phyloP scores from a whole-genome alignment of 2,888 invertebrate species.

The Caenorhabditis sp. region DNA sequence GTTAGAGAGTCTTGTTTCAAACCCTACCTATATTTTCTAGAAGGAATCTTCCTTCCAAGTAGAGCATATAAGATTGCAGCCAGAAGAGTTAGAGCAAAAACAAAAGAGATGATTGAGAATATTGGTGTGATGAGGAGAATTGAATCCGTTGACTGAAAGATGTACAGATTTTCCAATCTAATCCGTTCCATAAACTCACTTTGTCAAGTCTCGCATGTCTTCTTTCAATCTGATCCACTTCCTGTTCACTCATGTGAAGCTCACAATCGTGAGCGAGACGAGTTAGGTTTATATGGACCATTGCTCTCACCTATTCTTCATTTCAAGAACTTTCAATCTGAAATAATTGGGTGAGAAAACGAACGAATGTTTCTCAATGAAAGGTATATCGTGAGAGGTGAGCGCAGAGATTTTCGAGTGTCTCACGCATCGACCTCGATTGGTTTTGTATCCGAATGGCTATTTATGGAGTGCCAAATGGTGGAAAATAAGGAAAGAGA shows the following conservation, averaged over 20 bases:
- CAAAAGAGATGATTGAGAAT: conserved; percentile 66
- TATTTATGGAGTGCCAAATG: conserved; percentile 39
- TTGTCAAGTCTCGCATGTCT: conserved; percentile 59
- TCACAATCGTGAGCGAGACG: conserved; percentile 61
- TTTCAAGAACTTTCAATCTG: conserved; percentile 12
- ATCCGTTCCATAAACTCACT: conserved; percentile 4
- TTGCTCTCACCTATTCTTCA: conserved; percentile 29
- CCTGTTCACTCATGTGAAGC: conserved; percentile 58
- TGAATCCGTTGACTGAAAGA: conserved; percentile 62
- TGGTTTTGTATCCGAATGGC: conserved; percentile 37
- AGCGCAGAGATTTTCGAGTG: conserved; percentile 48
- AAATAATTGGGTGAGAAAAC: background rate
- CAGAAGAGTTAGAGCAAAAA: conserved; percentile 64
- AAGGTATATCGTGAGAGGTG: conserved; percentile 30
- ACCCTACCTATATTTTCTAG: conserved; percentile 71
- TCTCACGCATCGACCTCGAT: conserved; percentile 62
- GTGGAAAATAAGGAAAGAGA: conserved; percentile 11
- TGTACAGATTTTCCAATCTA: background rate
- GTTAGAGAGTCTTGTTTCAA: background rate
- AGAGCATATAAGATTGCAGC: conserved; percentile 68
- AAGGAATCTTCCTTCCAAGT: conserved; percentile 69
- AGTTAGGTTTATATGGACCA: conserved; percentile 64
- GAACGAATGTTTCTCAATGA: conserved; percentile 5
- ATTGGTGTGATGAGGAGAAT: conserved; percentile 69
- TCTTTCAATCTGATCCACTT: conserved; percentile 55